Percentiles rank a stretch among this genome's conserved stretches.
Evolutionary conservation across 2,797 vertebrate species (phyloP).

Genomic region (Holocentrus rufus): DNA sequence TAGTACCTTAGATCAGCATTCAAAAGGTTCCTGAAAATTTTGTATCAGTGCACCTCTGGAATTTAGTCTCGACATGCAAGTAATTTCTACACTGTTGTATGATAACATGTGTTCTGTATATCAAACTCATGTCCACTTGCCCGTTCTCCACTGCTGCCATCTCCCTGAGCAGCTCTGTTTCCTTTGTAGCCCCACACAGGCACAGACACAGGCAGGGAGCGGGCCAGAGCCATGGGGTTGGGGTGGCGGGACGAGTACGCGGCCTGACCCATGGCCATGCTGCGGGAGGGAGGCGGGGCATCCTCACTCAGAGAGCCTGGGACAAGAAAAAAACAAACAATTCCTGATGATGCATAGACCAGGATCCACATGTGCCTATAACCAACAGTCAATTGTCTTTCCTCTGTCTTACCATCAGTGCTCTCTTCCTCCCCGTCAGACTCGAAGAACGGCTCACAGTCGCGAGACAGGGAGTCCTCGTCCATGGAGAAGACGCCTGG

Average conservation of each 20-base stretch:
- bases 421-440: slow-evolving; percentile 93
- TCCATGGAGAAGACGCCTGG: slow-evolving; percentile 94
- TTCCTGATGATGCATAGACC: rapidly evolving
- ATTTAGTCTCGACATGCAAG: not conserved
- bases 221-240: slow-evolving; percentile 85
- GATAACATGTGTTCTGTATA: not conserved
- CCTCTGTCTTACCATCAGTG: slow-evolving; percentile 85
- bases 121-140: slow-evolving; percentile 53
- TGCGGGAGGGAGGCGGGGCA: slow-evolving; percentile 79
- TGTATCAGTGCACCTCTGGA: too few species aligned
- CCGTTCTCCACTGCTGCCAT: slow-evolving; percentile 75
- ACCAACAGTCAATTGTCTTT: rapidly evolving
- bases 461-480: slow-evolving; percentile 89
- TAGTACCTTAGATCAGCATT: too few species aligned
- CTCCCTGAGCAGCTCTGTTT: slow-evolving; percentile 63
- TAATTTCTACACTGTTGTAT: not conserved
- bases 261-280: slow-evolving; percentile 76
- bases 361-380: rapidly evolving
- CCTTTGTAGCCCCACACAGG: slow-evolving; percentile 89
- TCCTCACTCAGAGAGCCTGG: slow-evolving; percentile 89
- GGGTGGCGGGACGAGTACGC: slow-evolving; percentile 64
- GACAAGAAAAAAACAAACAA: not conserved
- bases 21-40: too few species aligned
- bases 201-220: slow-evolving; percentile 90
- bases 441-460: slow-evolving; percentile 92